phyloP scores from a whole-genome alignment of 2,888 invertebrate species.

The Galerucella pusilla region DNA sequence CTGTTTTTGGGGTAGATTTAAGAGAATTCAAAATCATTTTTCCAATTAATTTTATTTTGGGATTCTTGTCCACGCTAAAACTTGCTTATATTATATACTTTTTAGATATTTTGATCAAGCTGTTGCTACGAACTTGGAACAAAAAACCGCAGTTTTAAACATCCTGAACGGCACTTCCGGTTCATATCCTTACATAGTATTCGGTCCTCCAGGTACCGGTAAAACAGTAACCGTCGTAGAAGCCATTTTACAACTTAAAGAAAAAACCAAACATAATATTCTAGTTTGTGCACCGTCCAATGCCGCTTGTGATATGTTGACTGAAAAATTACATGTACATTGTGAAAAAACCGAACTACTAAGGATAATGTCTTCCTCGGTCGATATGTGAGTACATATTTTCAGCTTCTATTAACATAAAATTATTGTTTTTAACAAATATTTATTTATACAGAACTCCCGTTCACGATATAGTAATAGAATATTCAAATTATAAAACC shows the following conservation, averaged over 20 bases:
- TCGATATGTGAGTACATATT: constrained; percentile 58
- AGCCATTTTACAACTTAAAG: constrained; percentile 69
- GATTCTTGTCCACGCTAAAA: neutral
- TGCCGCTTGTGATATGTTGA: constrained; percentile 77
- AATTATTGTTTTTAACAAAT: too few species aligned
- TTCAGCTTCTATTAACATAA: neutral
- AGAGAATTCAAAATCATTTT: too few species aligned
- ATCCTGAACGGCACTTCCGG: constrained; percentile 73
- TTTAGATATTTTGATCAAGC: constrained; percentile 58
- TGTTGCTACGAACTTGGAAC: constrained; percentile 70
- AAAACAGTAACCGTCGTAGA: constrained; percentile 81
- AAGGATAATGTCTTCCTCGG: constrained; percentile 65
- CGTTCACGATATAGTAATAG: constrained; percentile 52
- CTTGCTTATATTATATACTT: constrained; percentile 24
- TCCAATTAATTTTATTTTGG: too few species aligned
- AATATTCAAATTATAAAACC: constrained; percentile 56
- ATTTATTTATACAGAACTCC: constrained; percentile 48
- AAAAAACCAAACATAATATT: constrained; percentile 65
- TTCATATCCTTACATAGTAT: constrained; percentile 82
- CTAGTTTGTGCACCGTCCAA: constrained; percentile 78
- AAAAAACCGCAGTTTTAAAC: constrained; percentile 74
- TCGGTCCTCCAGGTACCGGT: constrained; percentile 88
- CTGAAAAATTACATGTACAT: constrained; percentile 60
- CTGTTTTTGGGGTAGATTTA: too few species aligned
- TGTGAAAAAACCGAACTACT: constrained; percentile 59